Evolutionary conservation across 2,888 invertebrate species (phyloP).

Genomic region (Ypsolopha sequella): DNA sequence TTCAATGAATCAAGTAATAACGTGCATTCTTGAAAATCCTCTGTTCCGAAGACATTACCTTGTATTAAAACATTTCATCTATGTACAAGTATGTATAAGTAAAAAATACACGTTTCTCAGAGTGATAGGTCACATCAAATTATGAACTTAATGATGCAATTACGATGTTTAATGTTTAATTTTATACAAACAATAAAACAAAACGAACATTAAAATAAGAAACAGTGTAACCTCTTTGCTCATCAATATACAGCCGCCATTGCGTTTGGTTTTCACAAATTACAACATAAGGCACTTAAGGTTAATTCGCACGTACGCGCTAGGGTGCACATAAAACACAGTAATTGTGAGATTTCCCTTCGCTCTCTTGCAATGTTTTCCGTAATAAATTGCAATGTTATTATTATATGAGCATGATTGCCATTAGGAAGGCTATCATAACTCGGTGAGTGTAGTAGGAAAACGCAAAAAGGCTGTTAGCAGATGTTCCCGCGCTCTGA

Average conservation of each 20-base stretch:
- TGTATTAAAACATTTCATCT: no score
- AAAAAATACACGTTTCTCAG: no score
- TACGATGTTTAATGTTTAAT: no score
- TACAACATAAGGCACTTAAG: neutral
- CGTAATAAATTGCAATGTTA: constrained; percentile 24
- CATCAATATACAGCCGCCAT: constrained; percentile 1
- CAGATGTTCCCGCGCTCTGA: constrained; percentile 2
- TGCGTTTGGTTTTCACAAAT: constrained; percentile 2
- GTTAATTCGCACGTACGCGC: constrained; percentile 4
- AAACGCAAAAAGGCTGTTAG: constrained; percentile 32
- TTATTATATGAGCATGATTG: constrained; percentile 8
- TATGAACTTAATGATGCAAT: no score
- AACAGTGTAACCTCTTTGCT: neutral
- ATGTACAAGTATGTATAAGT: no score
- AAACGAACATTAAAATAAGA: no score
- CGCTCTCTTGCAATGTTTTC: neutral
- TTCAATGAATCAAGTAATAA: no score
- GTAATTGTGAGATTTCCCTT: constrained; percentile 6
- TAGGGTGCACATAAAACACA: constrained; percentile 5
- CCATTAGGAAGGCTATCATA: constrained; percentile 4
- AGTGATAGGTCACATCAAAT: no score
- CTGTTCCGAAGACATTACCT: no score
- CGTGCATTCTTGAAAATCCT: no score
- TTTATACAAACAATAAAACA: no score
- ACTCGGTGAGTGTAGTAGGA: constrained; percentile 4